A percentile compares a stretch with the other conserved stretches of the same genome.
phyloP scores from a whole-genome alignment of 2,888 invertebrate genomes.

The Liposcelis brunnea region DNA sequence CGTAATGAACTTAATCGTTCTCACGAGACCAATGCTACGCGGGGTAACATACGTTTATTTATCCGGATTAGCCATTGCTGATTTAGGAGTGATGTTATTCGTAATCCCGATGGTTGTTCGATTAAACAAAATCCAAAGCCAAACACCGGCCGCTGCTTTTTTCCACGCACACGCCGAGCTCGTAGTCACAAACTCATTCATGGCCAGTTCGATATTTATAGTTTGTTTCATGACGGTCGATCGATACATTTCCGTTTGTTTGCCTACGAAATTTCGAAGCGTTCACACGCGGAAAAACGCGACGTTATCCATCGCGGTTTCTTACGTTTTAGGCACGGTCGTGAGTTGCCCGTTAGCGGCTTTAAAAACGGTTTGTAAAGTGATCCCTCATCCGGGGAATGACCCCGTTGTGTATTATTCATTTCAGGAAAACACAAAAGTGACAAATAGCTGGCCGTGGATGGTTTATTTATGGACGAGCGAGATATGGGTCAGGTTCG shows the following conservation, averaged over 20 bases:
- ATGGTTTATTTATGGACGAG: constrained; percentile 24
- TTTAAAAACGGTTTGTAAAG: constrained; percentile 22
- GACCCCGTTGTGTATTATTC: constrained; percentile 15
- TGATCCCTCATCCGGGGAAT: neutral
- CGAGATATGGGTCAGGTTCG: constrained; percentile 28
- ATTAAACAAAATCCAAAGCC: constrained; percentile 17
- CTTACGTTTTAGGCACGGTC: constrained; percentile 23
- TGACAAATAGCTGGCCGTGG: constrained; percentile 21
- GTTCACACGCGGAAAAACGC: constrained; percentile 25
- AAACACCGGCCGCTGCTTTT: constrained; percentile 20
- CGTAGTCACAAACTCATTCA: constrained; percentile 29
- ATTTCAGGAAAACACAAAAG: constrained; percentile 19
- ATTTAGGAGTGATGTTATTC: constrained; percentile 28
- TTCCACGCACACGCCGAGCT: constrained; percentile 30
- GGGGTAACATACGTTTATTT: constrained; percentile 30
- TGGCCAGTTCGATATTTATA: constrained; percentile 32
- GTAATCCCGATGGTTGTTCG: constrained; percentile 17
- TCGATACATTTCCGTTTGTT: constrained; percentile 30
- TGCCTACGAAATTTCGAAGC: constrained; percentile 25
- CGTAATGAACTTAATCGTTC: constrained; percentile 28
- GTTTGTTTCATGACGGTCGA: constrained; percentile 32
- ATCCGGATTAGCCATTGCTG: constrained; percentile 27
- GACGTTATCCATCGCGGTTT: constrained; percentile 23
- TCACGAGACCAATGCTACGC: constrained; percentile 28
- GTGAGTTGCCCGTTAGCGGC: constrained; percentile 27